These are phyloP conservation scores for Altica lythri DNA, from an alignment of 2,888 invertebrate species.

Conservation along the genomic window DNA sequence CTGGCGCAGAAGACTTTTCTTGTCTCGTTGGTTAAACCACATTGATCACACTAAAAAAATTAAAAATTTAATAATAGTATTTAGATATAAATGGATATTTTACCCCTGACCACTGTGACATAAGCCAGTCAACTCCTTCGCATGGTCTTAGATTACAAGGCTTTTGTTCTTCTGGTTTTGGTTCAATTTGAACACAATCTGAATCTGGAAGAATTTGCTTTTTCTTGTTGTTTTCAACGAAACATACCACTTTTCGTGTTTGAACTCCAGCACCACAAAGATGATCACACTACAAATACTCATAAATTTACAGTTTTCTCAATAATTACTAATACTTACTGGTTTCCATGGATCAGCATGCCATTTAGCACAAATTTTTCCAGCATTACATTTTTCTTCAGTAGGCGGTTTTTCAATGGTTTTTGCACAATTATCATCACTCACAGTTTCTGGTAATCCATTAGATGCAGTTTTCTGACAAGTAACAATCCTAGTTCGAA, in stretches of 20 bases:
- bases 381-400: slow-evolving; percentile 75
- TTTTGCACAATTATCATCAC: slow-evolving; percentile 72
- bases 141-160: slow-evolving; percentile 80
- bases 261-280: slow-evolving; percentile 90
- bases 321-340: slow-evolving; percentile 60
- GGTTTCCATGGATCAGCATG: slow-evolving; percentile 89
- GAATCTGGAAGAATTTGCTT: slow-evolving; percentile 70
- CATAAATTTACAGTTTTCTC: background rate
- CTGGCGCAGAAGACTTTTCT: slow-evolving; percentile 76
- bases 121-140: slow-evolving; percentile 90
- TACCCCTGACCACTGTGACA: slow-evolving; percentile 87
- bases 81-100: slow-evolving; percentile 39
- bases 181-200: slow-evolving; percentile 64
- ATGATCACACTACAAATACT: slow-evolving; percentile 72
- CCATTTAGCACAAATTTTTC: slow-evolving; percentile 83
- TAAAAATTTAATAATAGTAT: slow-evolving; percentile 36
- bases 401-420: slow-evolving; percentile 72
- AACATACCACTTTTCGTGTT: slow-evolving; percentile 80
- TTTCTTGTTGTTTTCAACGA: slow-evolving; percentile 63
- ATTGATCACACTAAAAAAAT: slow-evolving; percentile 72
- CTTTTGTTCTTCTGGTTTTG: slow-evolving; percentile 73
- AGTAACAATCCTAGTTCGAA: slow-evolving; percentile 71
- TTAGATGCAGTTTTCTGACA: slow-evolving; percentile 80
- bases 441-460: slow-evolving; percentile 72
- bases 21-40: slow-evolving; percentile 76